Base-by-base conservation (phyloP, 2,888 invertebrate species). In the Ethmia dodecea region DNA sequence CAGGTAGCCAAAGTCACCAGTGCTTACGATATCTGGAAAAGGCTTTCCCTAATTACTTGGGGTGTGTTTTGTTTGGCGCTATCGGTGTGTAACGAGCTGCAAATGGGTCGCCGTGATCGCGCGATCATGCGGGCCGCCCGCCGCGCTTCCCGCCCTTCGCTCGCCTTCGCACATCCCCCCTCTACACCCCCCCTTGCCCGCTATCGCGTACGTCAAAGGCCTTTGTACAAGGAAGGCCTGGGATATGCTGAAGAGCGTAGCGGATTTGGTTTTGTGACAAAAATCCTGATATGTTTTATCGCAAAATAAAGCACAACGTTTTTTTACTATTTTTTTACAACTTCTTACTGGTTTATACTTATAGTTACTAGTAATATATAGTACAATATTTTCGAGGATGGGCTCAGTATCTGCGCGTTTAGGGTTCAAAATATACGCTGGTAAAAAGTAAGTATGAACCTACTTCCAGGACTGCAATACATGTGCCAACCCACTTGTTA, bases 11-110 rank as follows among this genome's bases (percentile, higher is more conserved):
- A n/a, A 65, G 68, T 69, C 63, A 63, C 58, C 60, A 80, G 74
- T 80, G 69, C 80, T 83, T 76, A 77, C 73, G 66, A 69, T 80
- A 83, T 80, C 80, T 80, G 75, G 76, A 78, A 80, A 83, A 83
- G 81, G 79, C 78, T 83, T 83, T 81, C 67, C 75, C 81, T 83
- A 86, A 83, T 86, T 84, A 83, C 79, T 83, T 78, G 71, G 80
- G 79, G 83, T 81, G 71, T 76, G 81, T 84, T 81, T 83, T 86
- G 86, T 84, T 80, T 84, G 81, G 77, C 70, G 80, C 75, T 86
- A 84, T 86, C 86, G 65, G 83, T 70, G 83, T 72, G 83, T 78
- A 84, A 78, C 84, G 86, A 80, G 80, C 76, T 78, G 79, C 84
- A 76, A 83, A 83, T 80, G 81, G 84, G 80, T 80, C 78, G 71